Base-by-base conservation (phyloP, 1,140 invertebrate genomes). In the Rhagoletis zephyria region DNA sequence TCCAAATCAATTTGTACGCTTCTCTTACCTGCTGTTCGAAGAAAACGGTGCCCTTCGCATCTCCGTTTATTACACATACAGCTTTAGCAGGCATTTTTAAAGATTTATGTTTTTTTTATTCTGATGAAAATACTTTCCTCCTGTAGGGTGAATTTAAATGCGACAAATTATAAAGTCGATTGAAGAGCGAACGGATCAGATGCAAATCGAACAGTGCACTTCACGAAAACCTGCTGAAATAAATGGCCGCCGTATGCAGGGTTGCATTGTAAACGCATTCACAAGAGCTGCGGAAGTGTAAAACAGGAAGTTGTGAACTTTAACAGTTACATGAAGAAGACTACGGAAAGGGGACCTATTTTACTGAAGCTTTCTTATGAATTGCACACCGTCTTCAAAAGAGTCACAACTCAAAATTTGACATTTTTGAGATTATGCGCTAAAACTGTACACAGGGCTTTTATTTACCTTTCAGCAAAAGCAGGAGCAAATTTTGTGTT, bases 11-110 rank as follows among this genome's bases (percentile, higher is more conserved):
- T 42, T 67, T 12, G 19, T 61, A 7, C 51, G 10, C 5, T 59
- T 2, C 45, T 87, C 89, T 94, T 94, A 97, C 96, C 93, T 94
- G 93, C 94, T 97, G 97, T 67, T 95, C 94, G 90, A 98, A 97
- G 91, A 94, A 95, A 87, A 98, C 93, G 4, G 96, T 97, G 88
- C 97, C 97, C 88, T 95, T 96, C 65, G 97, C 96, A 91, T 97
- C 97, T 16, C 97, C 97, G 87, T 96, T 96, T 86, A 98, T 93
- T 89, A 98, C 97, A 93, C 97, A 97, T 45, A 97, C 97, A 87
- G 97, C 97, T 95, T 97, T 97, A 56, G 94, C 92, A 90, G 93
- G 91, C 94, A 94, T 94, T 90, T 59, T 74, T 85, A 19, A 59
- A 51, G 30, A 12, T 63, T 86, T 30, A 87, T n/a, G 30, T 59